Conservation (phyloP, 2,113 vertebrate species). For the Xyliphius kryptos region DNA sequence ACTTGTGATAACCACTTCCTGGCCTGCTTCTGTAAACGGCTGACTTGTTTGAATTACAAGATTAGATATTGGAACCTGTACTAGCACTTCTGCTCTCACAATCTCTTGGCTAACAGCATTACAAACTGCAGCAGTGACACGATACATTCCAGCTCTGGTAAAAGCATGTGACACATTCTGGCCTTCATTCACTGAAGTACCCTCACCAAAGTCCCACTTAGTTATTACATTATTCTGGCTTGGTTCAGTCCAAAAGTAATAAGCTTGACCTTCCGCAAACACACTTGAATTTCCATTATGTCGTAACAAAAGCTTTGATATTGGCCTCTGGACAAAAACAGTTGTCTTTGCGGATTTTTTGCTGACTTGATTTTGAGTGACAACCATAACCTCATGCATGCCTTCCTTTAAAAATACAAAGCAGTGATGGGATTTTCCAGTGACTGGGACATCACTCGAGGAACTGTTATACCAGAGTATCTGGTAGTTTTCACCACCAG, state of each 20-base stretch:
- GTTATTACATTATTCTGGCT: conserved; percentile 50
- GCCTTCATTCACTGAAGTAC: conserved; percentile 35
- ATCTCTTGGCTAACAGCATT: conserved; percentile 59
- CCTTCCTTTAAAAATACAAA: conserved; percentile 60
- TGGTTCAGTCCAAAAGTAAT: conserved; percentile 51
- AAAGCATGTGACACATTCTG: conserved; percentile 57
- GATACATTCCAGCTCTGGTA: conserved; percentile 50
- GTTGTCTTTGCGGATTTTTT: conserved; percentile 41
- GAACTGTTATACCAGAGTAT: conserved; percentile 56
- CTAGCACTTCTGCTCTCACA: conserved; percentile 41
- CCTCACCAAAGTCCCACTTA: conserved; percentile 70
- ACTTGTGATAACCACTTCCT: conserved; percentile 53
- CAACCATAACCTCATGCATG: conserved; percentile 51
- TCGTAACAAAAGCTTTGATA: conserved; percentile 47
- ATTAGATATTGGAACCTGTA: conserved; percentile 51
- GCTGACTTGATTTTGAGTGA: conserved; percentile 58
- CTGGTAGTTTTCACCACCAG: conserved; percentile 39
- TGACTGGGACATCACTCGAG: conserved; percentile 7
- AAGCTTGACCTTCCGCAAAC: conserved; percentile 46
- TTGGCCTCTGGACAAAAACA: conserved; percentile 52
- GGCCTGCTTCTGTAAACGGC: conserved; percentile 44
- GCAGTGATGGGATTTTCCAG: conserved; percentile 46
- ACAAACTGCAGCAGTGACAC: conserved; percentile 50
- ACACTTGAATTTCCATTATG: conserved; percentile 36
- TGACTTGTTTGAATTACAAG: conserved; percentile 49